phyloP scores from a whole-genome alignment of 1,140 invertebrate species.

The Coenobita brevimanus region DNA sequence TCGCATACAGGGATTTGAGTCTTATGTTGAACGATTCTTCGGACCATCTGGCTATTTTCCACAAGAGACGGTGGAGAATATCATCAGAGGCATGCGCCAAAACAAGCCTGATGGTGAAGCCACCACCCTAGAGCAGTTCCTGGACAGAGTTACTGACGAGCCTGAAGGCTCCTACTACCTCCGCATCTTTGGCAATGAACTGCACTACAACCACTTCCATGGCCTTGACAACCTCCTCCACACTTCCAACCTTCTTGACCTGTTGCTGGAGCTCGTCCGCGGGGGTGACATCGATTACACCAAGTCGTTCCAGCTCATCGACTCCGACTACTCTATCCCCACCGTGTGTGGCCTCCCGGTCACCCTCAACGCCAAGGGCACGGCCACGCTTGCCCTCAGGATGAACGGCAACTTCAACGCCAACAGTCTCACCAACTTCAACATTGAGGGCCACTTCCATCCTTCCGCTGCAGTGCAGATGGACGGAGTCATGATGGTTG shows the following conservation, averaged over 20 bases:
- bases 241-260: conserved; percentile 39
- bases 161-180: conserved; percentile 72
- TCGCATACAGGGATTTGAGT: conserved; percentile 90
- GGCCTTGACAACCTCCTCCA: conserved; percentile 58
- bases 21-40: conserved; percentile 86
- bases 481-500: conserved; percentile 81
- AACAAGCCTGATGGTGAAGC: conserved; percentile 64
- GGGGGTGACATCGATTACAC: conserved; percentile 71
- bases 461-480: conserved; percentile 83
- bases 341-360: conserved; percentile 86
- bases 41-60: conserved; percentile 84
- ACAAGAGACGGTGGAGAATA: conserved; percentile 73
- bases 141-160: conserved; percentile 51
- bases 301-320: conserved; percentile 81
- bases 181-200: conserved; percentile 78
- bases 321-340: conserved; percentile 84
- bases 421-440: conserved; percentile 79
- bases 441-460: conserved; percentile 72
- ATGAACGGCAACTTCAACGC: conserved; percentile 83
- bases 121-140: conserved; percentile 59
- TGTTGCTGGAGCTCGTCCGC: conserved; percentile 49
- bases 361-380: conserved; percentile 81
- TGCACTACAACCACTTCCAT: conserved; percentile 73
- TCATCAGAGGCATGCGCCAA: conserved; percentile 75
- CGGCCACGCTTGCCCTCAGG: conserved; percentile 81